Base-by-base conservation (phyloP, 2,113 vertebrate genomes). In the Platysternon megacephalum region DNA sequence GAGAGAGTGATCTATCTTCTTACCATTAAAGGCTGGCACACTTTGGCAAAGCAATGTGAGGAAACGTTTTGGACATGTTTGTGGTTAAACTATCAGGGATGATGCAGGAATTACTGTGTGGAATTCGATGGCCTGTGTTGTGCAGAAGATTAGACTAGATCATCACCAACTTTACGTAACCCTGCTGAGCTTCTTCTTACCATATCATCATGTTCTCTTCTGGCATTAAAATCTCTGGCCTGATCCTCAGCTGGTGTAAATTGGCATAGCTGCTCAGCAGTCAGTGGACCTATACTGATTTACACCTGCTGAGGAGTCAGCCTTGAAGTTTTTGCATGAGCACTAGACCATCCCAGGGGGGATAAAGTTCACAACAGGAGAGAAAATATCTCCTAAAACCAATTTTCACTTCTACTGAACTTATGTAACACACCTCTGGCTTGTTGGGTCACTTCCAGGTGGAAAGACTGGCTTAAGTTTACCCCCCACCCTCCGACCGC, bases 1-100 rank as follows among this genome's bases (percentile, higher is more conserved):
- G 90, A 97, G 58, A 97, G 51, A 95, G 88, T 49, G 88, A 65
- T 32, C 39, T 72, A 46, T 83, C 93, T 96, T 93, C 79, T 90
- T 84, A 79, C 91, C 95, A 76, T 56, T 92, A 82, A 95, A 93
- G 29, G 42, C 65, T 86, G 87, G 29, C 76, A 82, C 68, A 78
- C 1, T 3, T 49, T 32, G 24, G 58, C 19, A 93, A 87, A 72
- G 32, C 26, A 88, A 39, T 35, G 44, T 52, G 72, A 32, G 80
- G 26, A 28, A 53, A 83, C 22, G 82, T 74, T n/a, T n/a, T 86
- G 52, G 55, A 21, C 21, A 0, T 79, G 52, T 61, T 76, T 76
- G 55, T 49, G 35, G 52, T 49, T 86, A 49, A 48, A 58, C 52
- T 24, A 28, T 32, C 13, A 19, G 49, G 44, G 46, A 29, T 82